phyloP scores from a whole-genome alignment of 2,888 invertebrate genomes.

The Leptinotarsa juncta region DNA sequence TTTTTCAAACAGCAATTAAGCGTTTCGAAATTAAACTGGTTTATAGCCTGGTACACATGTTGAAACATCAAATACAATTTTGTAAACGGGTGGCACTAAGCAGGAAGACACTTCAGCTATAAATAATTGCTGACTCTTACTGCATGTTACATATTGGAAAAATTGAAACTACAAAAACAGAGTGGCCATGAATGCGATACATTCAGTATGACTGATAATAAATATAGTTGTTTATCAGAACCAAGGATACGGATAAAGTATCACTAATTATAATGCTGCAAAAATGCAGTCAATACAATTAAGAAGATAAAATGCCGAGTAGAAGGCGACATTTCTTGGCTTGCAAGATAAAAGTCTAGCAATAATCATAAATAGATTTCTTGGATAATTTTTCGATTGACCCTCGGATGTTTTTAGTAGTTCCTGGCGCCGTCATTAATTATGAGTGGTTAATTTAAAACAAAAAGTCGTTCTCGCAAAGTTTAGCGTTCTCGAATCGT shows the following conservation, averaged over 20 bases:
- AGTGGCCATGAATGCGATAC: constrained; percentile 7
- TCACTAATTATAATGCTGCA: constrained; percentile 14
- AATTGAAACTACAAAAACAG: neutral
- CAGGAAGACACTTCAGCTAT: neutral
- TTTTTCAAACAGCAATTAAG: neutral
- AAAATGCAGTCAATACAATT: constrained; percentile 10
- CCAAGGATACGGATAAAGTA: constrained; percentile 14
- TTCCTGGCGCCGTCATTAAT: neutral
- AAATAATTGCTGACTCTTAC: neutral
- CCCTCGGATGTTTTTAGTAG: constrained; percentile 8
- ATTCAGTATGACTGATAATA: constrained; percentile 1
- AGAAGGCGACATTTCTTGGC: constrained; percentile 7
- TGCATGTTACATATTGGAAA: neutral
- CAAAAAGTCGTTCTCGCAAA: neutral
- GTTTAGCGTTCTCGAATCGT: neutral
- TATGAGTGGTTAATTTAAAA: neutral
- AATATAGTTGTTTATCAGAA: constrained; percentile 5
- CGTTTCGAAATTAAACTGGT: constrained; percentile 1
- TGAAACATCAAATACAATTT: neutral
- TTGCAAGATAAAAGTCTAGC: neutral
- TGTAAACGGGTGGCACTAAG: neutral
- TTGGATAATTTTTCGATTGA: constrained; percentile 14
- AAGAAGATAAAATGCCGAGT: constrained; percentile 11
- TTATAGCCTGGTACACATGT: constrained; percentile 8
- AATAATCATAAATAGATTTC: constrained; percentile 14